phyloP scores from a whole-genome alignment of 2,797 vertebrate species.

The Syngnathus acus region DNA sequence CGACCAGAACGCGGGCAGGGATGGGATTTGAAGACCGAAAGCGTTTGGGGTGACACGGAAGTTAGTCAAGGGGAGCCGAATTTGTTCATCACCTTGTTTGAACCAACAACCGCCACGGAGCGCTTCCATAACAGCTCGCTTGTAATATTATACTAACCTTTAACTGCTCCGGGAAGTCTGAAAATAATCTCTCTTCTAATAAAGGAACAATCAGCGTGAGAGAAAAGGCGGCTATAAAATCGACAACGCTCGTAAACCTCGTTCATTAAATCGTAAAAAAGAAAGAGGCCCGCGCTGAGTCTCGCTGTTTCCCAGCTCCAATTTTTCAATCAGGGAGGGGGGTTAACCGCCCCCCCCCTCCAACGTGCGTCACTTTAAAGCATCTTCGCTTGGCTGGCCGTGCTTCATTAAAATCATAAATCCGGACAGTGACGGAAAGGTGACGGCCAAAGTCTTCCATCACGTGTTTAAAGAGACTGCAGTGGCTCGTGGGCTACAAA shows the following conservation, averaged over 20 bases:
- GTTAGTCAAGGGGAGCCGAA: conserved; percentile 4
- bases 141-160: conserved; percentile 54
- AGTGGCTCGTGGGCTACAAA: neutral
- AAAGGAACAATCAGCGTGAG: conserved; percentile 45
- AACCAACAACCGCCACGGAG: neutral
- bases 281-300: conserved; percentile 27
- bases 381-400: conserved; percentile 45
- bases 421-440: conserved; percentile 46
- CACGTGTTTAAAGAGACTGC: conserved; percentile 30
- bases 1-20: neutral
- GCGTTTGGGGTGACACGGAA: neutral
- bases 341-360: neutral
- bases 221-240: conserved; percentile 47
- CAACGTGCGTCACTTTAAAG: conserved; percentile 33
- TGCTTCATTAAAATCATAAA: conserved; percentile 69
- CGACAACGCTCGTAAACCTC: conserved; percentile 46
- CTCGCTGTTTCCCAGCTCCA: conserved; percentile 39
- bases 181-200: conserved; percentile 49
- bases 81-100: conserved; percentile 3
- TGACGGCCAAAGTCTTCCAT: conserved; percentile 41
- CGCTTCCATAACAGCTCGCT: conserved; percentile 14
- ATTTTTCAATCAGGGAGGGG: conserved; percentile 52
- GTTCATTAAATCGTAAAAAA: conserved; percentile 56
- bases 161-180: conserved; percentile 56
- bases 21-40: neutral